A percentile compares a stretch with the other conserved stretches of the same genome.
These are phyloP conservation scores for Metallyticus violacea DNA, from an alignment of 2,888 invertebrate species.

Conservation along the genomic window DNA sequence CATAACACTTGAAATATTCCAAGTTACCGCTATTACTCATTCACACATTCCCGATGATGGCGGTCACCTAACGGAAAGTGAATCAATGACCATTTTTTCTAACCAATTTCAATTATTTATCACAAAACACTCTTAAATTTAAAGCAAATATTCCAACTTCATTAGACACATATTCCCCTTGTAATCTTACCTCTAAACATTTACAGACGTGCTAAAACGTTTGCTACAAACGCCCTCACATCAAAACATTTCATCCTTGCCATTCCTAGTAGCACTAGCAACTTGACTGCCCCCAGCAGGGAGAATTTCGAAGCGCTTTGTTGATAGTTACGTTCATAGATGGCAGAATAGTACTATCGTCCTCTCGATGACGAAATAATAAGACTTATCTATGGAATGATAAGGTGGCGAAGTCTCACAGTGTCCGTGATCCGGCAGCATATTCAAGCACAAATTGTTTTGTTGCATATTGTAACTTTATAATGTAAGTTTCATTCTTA, in stretches of 20 bases:
- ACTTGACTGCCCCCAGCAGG: slow-evolving; percentile 17
- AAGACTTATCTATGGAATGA: too few relatives aligned
- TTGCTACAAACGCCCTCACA: slow-evolving; percentile 25
- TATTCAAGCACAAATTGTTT: too few relatives aligned
- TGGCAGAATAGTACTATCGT: too few relatives aligned
- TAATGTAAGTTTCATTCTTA: too few relatives aligned
- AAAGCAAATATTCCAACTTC: not conserved
- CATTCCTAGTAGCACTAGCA: slow-evolving; percentile 6
- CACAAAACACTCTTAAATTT: not conserved
- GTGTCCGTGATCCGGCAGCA: too few relatives aligned
- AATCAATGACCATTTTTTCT: slow-evolving; percentile 27
- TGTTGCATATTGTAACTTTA: too few relatives aligned
- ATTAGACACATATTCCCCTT: not conserved
- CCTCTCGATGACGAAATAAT: too few relatives aligned
- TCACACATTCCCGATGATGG: slow-evolving; percentile 28
- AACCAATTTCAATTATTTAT: not conserved
- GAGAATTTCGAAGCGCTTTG: slow-evolving; percentile 19
- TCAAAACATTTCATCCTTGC: slow-evolving; percentile 19
- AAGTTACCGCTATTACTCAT: slow-evolving; percentile 27
- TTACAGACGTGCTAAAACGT: slow-evolving; percentile 26
- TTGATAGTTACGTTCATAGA: not conserved
- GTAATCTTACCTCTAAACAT: slow-evolving; percentile 29
- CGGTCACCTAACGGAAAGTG: slow-evolving; percentile 34
- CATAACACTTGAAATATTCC: slow-evolving; percentile 8
- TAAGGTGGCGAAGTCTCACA: too few relatives aligned